phyloP scores from a whole-genome alignment of 2,888 invertebrate genomes.

The Cremastinae sp. region DNA sequence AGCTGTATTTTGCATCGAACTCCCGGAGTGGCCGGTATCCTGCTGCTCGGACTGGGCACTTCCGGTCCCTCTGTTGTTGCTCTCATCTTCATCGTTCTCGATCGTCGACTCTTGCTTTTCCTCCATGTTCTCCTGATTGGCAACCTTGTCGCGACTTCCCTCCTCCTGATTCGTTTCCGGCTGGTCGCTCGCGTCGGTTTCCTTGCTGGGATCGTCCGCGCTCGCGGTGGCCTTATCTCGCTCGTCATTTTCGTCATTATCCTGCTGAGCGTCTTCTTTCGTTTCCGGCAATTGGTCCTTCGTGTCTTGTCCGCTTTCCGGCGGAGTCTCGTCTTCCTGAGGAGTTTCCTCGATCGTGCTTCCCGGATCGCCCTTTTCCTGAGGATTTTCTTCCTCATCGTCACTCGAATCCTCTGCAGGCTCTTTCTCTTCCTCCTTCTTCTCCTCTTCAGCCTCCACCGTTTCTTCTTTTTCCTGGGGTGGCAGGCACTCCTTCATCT shows the following conservation, averaged over 20 bases:
- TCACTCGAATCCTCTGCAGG: conserved; percentile 79
- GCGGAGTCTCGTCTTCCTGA: conserved; percentile 67
- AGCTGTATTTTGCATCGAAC: conserved; percentile 75
- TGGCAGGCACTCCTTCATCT: conserved; percentile 84
- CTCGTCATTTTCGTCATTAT: conserved; percentile 79
- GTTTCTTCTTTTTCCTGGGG: conserved; percentile 76
- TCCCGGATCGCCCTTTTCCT: conserved; percentile 65
- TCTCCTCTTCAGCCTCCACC: conserved; percentile 74
- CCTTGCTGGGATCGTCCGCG: conserved; percentile 76
- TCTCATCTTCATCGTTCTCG: conserved; percentile 82
- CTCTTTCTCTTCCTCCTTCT: conserved; percentile 76
- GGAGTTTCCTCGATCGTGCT: conserved; percentile 68
- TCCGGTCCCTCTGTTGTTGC: conserved; percentile 86
- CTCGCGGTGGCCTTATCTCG: conserved; percentile 72
- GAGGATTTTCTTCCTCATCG: conserved; percentile 77
- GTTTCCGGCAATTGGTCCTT: conserved; percentile 72
- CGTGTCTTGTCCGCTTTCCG: conserved; percentile 71
- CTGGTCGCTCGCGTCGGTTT: conserved; percentile 81
- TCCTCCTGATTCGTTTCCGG: conserved; percentile 80
- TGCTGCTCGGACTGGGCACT: conserved; percentile 89
- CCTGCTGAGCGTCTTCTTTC: conserved; percentile 80
- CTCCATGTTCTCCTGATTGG: conserved; percentile 81
- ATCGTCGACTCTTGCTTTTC: conserved; percentile 79
- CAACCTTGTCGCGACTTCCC: conserved; percentile 77
- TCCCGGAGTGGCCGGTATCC: conserved; percentile 86